These are phyloP conservation scores for Nymphalis io DNA, from an alignment of 1,140 invertebrate genomes.

Conservation along the genomic window DNA sequence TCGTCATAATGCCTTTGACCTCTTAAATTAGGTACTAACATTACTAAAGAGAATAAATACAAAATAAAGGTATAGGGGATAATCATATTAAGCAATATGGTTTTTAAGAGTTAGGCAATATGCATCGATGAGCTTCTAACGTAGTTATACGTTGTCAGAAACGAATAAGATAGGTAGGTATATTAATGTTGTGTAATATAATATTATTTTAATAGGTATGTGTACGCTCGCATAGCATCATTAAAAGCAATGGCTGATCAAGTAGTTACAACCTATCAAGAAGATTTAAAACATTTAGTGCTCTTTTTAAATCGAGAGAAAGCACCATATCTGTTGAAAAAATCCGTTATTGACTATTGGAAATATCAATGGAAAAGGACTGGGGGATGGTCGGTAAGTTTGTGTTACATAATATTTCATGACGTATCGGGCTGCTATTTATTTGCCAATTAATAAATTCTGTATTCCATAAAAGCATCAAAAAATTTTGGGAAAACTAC, in stretches of 20 bases:
- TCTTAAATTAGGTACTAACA: conserved; percentile 19
- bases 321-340: conserved; percentile 58
- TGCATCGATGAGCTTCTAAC: too few species aligned
- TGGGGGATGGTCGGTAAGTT: conserved; percentile 71
- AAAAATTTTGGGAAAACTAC: conserved; percentile 72
- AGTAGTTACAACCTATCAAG: conserved; percentile 71
- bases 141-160: too few species aligned
- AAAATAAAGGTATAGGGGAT: not conserved
- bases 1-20: conserved; percentile 28
- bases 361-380: conserved; percentile 79
- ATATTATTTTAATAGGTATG: conserved; percentile 62
- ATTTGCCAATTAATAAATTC: conserved; percentile 34
- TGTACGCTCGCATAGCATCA: conserved; percentile 73
- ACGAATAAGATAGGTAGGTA: not conserved
- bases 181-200: not conserved
- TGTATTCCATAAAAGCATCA: conserved; percentile 59
- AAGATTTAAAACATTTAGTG: conserved; percentile 72
- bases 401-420: conserved; percentile 6
- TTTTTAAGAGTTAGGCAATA: too few species aligned
- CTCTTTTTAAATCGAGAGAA: conserved; percentile 73
- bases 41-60: not conserved
- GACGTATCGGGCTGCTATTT: conserved; percentile 25
- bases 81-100: too few species aligned
- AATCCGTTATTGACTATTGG: conserved; percentile 67
- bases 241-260: conserved; percentile 72